Conservation (phyloP, 2,113 vertebrate species). For the Limanda limanda region DNA sequence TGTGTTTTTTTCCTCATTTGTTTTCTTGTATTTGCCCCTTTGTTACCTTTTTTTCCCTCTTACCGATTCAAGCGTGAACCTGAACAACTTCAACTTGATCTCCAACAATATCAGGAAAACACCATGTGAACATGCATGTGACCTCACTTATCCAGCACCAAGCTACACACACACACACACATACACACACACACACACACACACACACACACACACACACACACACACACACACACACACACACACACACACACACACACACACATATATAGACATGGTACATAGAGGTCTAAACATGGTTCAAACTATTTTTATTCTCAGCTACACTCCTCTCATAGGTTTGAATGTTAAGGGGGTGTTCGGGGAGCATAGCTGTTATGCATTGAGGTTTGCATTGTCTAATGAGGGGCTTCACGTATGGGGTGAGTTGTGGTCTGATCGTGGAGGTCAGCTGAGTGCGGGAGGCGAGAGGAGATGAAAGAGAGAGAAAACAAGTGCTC, state of each 20-base stretch:
- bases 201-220: background rate
- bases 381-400: constrained; percentile 40
- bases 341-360: background rate
- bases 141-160: constrained; percentile 37
- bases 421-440: constrained; percentile 28
- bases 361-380: constrained; percentile 24
- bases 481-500: constrained; percentile 49
- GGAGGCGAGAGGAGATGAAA: constrained; percentile 57
- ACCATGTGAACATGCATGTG: constrained; percentile 60
- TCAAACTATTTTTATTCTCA: background rate
- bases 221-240: background rate
- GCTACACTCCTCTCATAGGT: background rate
- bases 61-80: constrained; percentile 24
- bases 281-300: background rate
- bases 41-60: background rate
- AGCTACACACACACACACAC: background rate
- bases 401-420: constrained; percentile 52
- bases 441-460: constrained; percentile 45
- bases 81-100: constrained; percentile 25
- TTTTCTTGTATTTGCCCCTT: background rate
- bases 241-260: background rate
- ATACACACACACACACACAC: constrained; percentile 1
- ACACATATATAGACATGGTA: background rate
- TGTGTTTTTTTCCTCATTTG: background rate
- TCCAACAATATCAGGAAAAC: constrained; percentile 9